Percentiles rank a stretch among this genome's conserved stretches.
phyloP scores from a whole-genome alignment of 2,888 invertebrate genomes.

The Diarsia mendica region DNA sequence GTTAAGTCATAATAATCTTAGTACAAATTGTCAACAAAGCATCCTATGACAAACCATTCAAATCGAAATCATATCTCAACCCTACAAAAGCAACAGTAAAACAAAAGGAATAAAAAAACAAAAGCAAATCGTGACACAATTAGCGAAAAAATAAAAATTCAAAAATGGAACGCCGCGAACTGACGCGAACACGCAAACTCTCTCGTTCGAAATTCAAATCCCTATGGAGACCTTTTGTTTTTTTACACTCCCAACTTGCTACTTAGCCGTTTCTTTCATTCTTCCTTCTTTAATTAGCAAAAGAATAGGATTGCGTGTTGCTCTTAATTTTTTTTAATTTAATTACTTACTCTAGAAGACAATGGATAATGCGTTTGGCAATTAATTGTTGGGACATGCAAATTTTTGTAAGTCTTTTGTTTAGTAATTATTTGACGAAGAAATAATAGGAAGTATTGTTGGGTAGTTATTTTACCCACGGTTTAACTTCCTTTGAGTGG shows the following conservation, averaged over 20 bases:
- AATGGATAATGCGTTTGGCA: conserved; percentile 85
- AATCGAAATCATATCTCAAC: conserved; percentile 48
- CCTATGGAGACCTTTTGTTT: conserved; percentile 80
- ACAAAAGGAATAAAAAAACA: conserved; percentile 66
- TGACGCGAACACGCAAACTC: conserved; percentile 86
- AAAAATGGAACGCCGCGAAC: conserved; percentile 82
- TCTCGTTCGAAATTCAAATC: conserved; percentile 84
- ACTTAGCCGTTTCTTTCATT: conserved; percentile 87
- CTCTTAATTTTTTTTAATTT: conserved; percentile 87
- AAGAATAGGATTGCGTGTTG: conserved; percentile 88
- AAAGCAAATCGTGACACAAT: conserved; percentile 69
- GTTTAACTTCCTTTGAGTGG: conserved; percentile 28
- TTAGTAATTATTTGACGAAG: conserved; percentile 61
- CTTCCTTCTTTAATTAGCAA: conserved; percentile 88
- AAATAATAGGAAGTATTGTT: conserved; percentile 65
- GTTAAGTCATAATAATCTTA: conserved; percentile 6
- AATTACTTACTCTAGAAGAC: conserved; percentile 85
- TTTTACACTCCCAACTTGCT: conserved; percentile 87
- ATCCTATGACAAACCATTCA: too few species aligned
- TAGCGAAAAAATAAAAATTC: conserved; percentile 75
- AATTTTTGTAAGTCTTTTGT: conserved; percentile 77
- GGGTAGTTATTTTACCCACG: conserved; percentile 64
- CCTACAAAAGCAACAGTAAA: conserved; percentile 56
- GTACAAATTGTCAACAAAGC: background rate
- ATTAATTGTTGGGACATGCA: conserved; percentile 84